Evolutionary conservation across 2,888 invertebrate species (phyloP), one percentile per base, ranked within the genome.

Genomic region (Sphecodes monilicornis): DNA sequence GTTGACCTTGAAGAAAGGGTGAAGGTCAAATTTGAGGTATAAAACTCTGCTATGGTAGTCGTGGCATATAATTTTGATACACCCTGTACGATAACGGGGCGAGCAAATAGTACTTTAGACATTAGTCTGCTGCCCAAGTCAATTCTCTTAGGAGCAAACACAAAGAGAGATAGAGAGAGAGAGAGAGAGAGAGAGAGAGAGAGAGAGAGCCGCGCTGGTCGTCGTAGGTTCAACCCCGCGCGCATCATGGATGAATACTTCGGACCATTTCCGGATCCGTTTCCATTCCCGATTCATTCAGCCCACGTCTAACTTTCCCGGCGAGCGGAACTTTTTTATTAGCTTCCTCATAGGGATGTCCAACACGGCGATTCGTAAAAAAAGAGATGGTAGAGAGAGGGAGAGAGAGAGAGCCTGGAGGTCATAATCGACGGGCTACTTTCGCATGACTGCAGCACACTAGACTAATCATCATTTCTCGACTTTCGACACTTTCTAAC

Each of bases 371-470:
- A 41, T 36, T 80, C 69, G 73, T 74, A 50, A 84, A 73, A 80
- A 80, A 80, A 76, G 78, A 36, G 32, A 39, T 71, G 80, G 68
- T 26, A n/a, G 64, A 13, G 26, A 8, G 18, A 22, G 50, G 22
- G 50, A 8, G 8, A 8, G 22, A 50, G 50, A 6, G 50, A 50
- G 50, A 22, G 50, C 8, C 22, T 26, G 36, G 32, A 32, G 77
- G 72, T 73, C 75, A 72, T 87, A 84, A 86, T 84, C 84, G 86
- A 72, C 74, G 46, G 69, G 69, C 46, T 64, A 80, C 46, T 76
- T 46, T 41, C 46, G 69, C 66, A 3, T 60, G 60, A 29, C 16
- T 26, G 13, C 13, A n/a, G n/a, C n/a, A n/a, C n/a, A n/a, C n/a
- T n/a, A n/a, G n/a, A n/a, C n/a, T n/a, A n/a, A n/a, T n/a, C n/a